Base-by-base conservation (phyloP, 2,113 vertebrate genomes). In the Gallinago paraguaiae region DNA sequence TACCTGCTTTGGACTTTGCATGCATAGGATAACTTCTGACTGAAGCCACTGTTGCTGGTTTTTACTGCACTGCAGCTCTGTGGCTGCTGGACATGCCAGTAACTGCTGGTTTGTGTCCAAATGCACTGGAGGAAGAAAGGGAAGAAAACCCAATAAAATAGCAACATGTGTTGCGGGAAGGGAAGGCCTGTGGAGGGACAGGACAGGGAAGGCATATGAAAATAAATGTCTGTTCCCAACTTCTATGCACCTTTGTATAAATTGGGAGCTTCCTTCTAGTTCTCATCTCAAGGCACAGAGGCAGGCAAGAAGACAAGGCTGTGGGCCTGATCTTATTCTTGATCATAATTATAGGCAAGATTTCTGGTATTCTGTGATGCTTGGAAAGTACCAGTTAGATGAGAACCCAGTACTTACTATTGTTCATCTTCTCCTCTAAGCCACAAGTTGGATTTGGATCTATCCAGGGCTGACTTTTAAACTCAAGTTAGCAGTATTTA, bases 91-190 rank as follows among this genome's bases (percentile, higher is more conserved):
- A 30, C 2, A 6, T 24, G 43, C 43, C 17, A n/a, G 30, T 25
- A 56, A 7, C 39, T 64, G 27, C 43, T 60, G 3, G 0, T 46
- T 31, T 71, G 18, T 78, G 20, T 54, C 86, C 9, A 17, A n/a
- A 24, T 56, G 25, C 20, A 14, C 2, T 3, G n/a, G 20, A 50
- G 25, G n/a, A 50, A 28, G 54, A 39, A 43, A 35, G 20, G 3
- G 7, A 25, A 14, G 17, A 37, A 33, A 33, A 59, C 18, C 9
- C 20, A 59, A 15, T 54, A 59, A 60, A 35, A 15, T 33, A 28
- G 12, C 4, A 0, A 72, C 37, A 11, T 37, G 9, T 45, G 6
- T 35, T 65, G 35, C 1, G 4, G n/a, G n/a, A 12, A 30, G n/a
- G n/a, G 13, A 30, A 27, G 28, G 54, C 13, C 48, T 45, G 30